Evolutionary conservation across 2,888 invertebrate genomes (phyloP).

Genomic region (Loripinus fragilis): DNA sequence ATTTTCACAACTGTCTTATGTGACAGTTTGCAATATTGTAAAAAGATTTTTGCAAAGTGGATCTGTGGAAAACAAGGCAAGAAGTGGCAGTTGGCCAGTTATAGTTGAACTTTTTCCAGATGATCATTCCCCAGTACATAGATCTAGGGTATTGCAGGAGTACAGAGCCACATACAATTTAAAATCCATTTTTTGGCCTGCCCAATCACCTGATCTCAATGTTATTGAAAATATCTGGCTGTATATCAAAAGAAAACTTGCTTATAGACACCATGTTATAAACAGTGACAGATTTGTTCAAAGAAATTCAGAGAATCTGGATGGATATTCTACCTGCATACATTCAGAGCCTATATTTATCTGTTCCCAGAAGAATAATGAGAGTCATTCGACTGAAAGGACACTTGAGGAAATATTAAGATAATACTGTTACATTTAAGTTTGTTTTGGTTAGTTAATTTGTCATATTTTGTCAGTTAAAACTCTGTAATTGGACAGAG

Average conservation of each 20-base stretch:
- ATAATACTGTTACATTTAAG: background rate
- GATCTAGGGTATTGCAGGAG: background rate
- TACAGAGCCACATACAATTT: conserved; percentile 2
- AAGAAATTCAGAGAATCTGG: conserved; percentile 1
- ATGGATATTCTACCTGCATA: conserved; percentile 2
- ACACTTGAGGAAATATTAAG: conserved; percentile 11
- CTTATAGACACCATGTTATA: conserved; percentile 9
- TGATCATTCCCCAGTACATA: no score
- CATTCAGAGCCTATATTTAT: conserved; percentile 6
- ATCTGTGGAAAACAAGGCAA: no score
- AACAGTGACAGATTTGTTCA: conserved; percentile 5
- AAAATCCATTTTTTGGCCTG: background rate
- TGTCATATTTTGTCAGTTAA: background rate
- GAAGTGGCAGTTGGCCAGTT: no score
- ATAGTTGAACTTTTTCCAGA: no score
- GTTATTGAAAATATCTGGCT: background rate
- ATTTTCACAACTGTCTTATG: no score
- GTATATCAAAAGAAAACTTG: background rate
- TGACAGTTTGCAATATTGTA: no score
- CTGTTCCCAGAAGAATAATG: background rate
- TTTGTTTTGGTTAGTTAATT: background rate
- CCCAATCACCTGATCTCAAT: background rate
- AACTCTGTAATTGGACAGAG: conserved; percentile 1
- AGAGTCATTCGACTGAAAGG: background rate
- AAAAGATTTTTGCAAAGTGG: no score